Evolutionary conservation across 2,797 vertebrate genomes (phyloP), one percentile per base, ranked within the genome.

Genomic region (Syngnathus acus): DNA sequence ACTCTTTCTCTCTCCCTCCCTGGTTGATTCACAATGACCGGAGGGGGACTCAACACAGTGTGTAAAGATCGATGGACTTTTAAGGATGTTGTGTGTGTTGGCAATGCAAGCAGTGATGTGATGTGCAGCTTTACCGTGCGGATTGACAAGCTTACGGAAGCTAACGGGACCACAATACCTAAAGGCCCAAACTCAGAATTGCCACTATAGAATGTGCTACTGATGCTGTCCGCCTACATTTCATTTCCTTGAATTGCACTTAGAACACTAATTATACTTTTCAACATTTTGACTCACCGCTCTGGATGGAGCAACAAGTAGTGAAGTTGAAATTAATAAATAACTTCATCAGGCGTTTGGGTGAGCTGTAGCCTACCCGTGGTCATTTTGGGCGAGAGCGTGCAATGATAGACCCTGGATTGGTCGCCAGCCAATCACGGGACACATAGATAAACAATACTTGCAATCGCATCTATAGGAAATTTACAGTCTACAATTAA

Each of bases 11-110:
- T 65, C 55, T 65, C 58, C 58, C 32, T 70, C 62, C 32, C 67
- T 71, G 67, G 7, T 51, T 77, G 79, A 75, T 76, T 82, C 81
- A 82, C 70, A 21, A 13, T 69, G 77, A 76, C 74, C 71, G 21
- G 40, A 58, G 78, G 70, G 82, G 72, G 63, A 68, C 72, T 71
- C 55, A 50, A 72, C 73, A 72, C 71, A 64, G 77, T 76, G 73
- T 60, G 70, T 66, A 77, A 74, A 84, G 85, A 88, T 72, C 77
- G 82, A 88, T 87, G 80, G 82, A 72, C 73, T 84, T 88, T 89
- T 88, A 89, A 89, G 82, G 74, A 85, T 77, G 83, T 80, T 76
- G 72, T 74, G 72, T 76, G 71, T 74, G 82, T 83, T 78, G 74
- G 78, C 68, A 68, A 65, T 70, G 68, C 69, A 65, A 75, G 64